These are phyloP conservation scores for Desmophyllum pertusum DNA, from an alignment of 92 coral and sea anemone species.

Conservation along the genomic window DNA sequence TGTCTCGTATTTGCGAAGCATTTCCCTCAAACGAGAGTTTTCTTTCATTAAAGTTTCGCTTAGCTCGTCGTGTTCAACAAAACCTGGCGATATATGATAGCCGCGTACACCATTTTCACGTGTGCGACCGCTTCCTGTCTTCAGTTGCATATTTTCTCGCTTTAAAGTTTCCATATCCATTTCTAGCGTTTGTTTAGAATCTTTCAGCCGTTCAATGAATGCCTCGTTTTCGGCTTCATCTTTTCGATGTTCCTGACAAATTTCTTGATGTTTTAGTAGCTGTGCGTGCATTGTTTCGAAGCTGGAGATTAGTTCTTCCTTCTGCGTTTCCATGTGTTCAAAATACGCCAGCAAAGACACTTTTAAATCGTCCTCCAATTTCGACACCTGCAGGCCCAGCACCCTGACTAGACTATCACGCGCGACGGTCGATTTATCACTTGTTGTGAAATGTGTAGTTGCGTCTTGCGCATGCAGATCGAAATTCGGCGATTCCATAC, in stretches of 20 bases:
- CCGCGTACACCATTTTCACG: conserved; percentile 28
- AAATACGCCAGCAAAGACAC: conserved; percentile 72
- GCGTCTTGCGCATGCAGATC: not conserved
- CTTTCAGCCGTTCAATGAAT: conserved; percentile 60
- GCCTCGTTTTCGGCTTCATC: conserved; percentile 72
- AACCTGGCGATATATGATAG: conserved; percentile 47
- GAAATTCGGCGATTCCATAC: conserved; percentile 32
- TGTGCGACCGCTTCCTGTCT: conserved; percentile 20
- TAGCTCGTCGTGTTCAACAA: conserved; percentile 58
- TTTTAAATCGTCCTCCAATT: conserved; percentile 86
- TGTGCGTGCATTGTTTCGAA: conserved; percentile 84
- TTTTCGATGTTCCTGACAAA: conserved; percentile 70
- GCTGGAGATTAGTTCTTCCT: conserved; percentile 81
- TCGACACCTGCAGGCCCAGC: conserved; percentile 77
- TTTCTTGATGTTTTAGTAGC: conserved; percentile 71
- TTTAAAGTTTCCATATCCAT: conserved; percentile 62
- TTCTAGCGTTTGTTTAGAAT: conserved; percentile 65
- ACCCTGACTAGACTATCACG: conserved; percentile 74
- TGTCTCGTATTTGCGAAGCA: conserved; percentile 63
- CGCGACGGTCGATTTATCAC: conserved; percentile 40
- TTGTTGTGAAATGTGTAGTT: not conserved
- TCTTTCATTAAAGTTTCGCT: conserved; percentile 73
- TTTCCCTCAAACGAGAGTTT: conserved; percentile 69
- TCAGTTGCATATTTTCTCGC: conserved; percentile 43
- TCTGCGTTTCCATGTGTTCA: conserved; percentile 84